Percentiles rank a stretch among this genome's conserved stretches.
phyloP scores from a whole-genome alignment of 37 sponge, comb jelly and placozoan genomes.

The Oopsacas minuta region DNA sequence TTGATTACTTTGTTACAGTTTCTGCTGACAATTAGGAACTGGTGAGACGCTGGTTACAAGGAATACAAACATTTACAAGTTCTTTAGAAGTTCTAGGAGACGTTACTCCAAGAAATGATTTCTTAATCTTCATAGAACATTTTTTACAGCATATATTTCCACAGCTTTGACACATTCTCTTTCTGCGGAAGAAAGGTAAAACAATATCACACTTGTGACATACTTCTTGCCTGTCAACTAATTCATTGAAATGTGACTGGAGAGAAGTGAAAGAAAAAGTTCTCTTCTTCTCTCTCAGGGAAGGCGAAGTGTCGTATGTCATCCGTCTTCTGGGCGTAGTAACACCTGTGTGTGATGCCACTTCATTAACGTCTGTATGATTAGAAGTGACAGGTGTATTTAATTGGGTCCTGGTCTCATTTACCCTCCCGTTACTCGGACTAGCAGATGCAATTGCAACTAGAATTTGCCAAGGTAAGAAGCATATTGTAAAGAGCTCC shows the following conservation, averaged over 20 bases:
- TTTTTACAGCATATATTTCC: neutral
- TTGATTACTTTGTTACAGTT: no score
- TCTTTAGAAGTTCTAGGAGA: neutral
- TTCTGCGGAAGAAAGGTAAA: neutral
- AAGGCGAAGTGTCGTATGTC: no score
- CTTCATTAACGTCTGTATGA: neutral
- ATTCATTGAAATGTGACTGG: no score
- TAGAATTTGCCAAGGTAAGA: no score
- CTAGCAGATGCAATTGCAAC: neutral
- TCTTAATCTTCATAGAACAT: neutral
- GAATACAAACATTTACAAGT: neutral
- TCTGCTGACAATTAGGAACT: no score
- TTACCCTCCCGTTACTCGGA: neutral
- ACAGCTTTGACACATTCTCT: conserved; percentile 8
- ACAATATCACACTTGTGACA: conserved; percentile 8
- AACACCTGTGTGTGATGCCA: neutral
- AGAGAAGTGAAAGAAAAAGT: no score
- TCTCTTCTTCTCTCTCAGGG: no score
- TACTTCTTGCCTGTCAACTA: neutral
- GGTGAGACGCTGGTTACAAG: neutral
- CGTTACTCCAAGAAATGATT: neutral
- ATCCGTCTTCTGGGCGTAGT: neutral
- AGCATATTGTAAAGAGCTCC: no score
- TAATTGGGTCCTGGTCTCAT: neutral
- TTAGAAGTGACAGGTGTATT: neutral